Base-by-base conservation (phyloP, 2,888 invertebrate genomes). In the Bellardia pandia region DNA sequence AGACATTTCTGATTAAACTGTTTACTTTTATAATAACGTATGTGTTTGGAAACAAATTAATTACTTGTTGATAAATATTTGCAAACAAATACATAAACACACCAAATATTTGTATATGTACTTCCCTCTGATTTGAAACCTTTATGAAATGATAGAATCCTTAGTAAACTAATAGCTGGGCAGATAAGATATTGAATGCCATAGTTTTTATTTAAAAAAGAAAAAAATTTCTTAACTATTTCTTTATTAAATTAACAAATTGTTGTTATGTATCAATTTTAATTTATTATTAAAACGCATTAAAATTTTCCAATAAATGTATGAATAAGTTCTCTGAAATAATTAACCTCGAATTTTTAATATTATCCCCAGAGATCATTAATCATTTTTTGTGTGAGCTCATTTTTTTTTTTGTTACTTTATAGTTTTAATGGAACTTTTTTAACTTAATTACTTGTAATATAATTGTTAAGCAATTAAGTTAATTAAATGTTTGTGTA, bases 381-480 rank as follows among this genome's bases (percentile, higher is more conserved):
- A 68, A 79, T 85, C 60, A 53, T 62, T 75, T 37, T 33, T 69
- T 56, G 23, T 8, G 33, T 64, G 33, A 23, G 60, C 14, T 1
- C 45, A 23, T 51, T 48, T 64, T 16, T 1, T 60, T 23, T 53
- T 62, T 62, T 51, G 42, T 69, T 45, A 33, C 33, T 7, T 53
- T 66, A 33, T 42, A 66, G 68, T 62, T 51, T 85, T 74, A 51
- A 56, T 72, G 16, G 60, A 79, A 42, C 58, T 40, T 60, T 68
- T 79, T 30, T 68, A 53, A 56, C 78, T 74, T 74, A 79, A 66
- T 74, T 85, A 69, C 75, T 42, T 79, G 79, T 68, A 85, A 66
- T 78, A 79, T 79, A 79, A 74, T 60, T 79, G 83, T 77, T 58
- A 37, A 78, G 78, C 62, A 85, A 69, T 71, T 74, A 79, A 79